Evolutionary conservation across 2,113 vertebrate genomes (phyloP).

Genomic region (Hystrix cristata): DNA sequence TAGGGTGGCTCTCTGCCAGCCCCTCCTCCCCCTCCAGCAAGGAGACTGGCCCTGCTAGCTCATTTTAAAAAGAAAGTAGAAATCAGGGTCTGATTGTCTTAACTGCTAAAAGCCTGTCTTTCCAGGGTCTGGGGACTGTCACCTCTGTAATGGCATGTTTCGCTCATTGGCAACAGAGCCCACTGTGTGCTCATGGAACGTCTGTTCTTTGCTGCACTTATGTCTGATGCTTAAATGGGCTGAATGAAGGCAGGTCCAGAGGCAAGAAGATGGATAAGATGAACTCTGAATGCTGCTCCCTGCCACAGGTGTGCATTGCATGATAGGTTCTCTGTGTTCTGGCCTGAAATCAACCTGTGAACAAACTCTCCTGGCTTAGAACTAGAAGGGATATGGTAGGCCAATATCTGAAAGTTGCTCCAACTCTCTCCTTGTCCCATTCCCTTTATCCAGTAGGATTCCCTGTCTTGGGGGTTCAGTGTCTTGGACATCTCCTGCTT

Average conservation of each 20-base stretch:
- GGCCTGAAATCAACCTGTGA: not conserved
- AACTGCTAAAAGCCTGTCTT: not conserved
- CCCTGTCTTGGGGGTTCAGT: not conserved
- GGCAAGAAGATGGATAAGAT: not conserved
- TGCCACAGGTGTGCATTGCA: not conserved
- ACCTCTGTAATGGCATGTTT: not conserved
- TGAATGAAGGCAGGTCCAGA: not conserved
- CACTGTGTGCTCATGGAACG: not conserved
- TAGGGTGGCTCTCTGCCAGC: constrained; percentile 69
- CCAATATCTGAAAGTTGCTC: no score
- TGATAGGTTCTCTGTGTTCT: not conserved
- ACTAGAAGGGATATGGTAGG: not conserved
- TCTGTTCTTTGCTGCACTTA: not conserved
- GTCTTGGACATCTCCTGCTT: not conserved
- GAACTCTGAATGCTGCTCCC: not conserved
- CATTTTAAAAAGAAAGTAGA: constrained; percentile 36
- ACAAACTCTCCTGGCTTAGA: not conserved
- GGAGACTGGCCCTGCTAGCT: constrained; percentile 6
- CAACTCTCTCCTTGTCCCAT: not conserved
- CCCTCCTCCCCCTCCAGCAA: not conserved
- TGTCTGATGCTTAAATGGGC: not conserved
- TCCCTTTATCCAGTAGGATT: not conserved
- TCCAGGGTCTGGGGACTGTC: not conserved
- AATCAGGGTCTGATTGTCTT: not conserved
- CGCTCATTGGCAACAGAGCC: not conserved